Evolutionary conservation across 2,888 invertebrate species (phyloP).

Genomic region (Gandaritis pyraliata): DNA sequence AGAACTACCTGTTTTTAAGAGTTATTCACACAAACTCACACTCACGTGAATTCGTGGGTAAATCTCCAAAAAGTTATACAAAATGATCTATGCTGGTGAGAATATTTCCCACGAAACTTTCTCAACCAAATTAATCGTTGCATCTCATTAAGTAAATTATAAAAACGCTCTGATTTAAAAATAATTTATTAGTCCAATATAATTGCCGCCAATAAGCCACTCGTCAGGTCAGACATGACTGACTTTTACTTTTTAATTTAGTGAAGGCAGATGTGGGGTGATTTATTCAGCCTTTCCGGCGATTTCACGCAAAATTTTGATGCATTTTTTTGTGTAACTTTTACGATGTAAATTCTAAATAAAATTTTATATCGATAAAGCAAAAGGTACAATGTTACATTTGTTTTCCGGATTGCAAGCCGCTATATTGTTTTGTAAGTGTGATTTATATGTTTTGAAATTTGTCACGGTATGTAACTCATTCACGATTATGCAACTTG

Average conservation of each 20-base stretch:
- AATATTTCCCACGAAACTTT: slow-evolving; percentile 23
- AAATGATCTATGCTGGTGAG: background rate
- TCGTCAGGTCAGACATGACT: slow-evolving; percentile 9
- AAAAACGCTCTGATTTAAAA: slow-evolving; percentile 15
- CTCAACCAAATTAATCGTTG: slow-evolving; percentile 6
- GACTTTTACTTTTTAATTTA: slow-evolving; percentile 34
- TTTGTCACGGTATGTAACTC: slow-evolving; percentile 21
- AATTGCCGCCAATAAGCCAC: slow-evolving; percentile 14
- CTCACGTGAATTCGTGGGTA: too few relatives aligned
- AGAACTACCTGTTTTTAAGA: too few relatives aligned
- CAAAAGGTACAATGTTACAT: slow-evolving; percentile 24
- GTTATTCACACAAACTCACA: too few relatives aligned
- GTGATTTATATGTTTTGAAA: slow-evolving; percentile 6
- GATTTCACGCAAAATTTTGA: slow-evolving; percentile 3
- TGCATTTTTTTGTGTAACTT: background rate
- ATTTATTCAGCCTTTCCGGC: slow-evolving; percentile 17
- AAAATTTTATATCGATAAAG: slow-evolving; percentile 24
- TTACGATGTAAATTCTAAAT: background rate
- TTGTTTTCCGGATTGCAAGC: slow-evolving; percentile 18
- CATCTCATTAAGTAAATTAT: slow-evolving; percentile 12
- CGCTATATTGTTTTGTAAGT: slow-evolving; percentile 35
- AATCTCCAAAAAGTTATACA: background rate
- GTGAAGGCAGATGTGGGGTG: slow-evolving; percentile 7
- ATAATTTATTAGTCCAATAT: slow-evolving; percentile 21
- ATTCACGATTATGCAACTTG: slow-evolving; percentile 7